Conservation (phyloP, 2,888 invertebrate genomes). For the Bombylius discolor region DNA sequence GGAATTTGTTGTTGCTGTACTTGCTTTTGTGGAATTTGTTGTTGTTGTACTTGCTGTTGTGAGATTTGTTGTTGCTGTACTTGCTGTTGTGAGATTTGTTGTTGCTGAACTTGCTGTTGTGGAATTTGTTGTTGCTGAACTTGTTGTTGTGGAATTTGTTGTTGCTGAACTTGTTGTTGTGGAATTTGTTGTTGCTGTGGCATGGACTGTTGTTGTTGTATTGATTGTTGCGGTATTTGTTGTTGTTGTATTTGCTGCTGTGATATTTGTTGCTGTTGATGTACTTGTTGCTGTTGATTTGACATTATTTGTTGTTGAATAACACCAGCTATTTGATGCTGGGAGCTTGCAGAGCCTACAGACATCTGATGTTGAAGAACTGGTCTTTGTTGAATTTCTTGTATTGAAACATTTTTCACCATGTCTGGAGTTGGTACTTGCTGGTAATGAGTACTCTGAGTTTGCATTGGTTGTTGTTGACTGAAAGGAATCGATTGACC, state of each 20-base stretch:
- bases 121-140: slow-evolving; percentile 11
- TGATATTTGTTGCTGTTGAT: slow-evolving; percentile 10
- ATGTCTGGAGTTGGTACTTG: neutral
- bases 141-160: too few relatives aligned
- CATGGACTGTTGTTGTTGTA: slow-evolving; percentile 17
- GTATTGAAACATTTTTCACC: neutral
- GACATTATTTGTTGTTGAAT: neutral
- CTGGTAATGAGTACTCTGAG: neutral
- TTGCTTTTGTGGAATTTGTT: neutral
- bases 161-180: slow-evolving; percentile 27
- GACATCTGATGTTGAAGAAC: slow-evolving; percentile 1
- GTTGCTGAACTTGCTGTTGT: too few relatives aligned
- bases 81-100: too few relatives aligned
- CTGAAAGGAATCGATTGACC: neutral
- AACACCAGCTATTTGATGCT: slow-evolving; percentile 1
- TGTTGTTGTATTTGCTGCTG: slow-evolving; percentile 24
- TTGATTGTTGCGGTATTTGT: slow-evolving; percentile 31
- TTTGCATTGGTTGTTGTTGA: neutral
- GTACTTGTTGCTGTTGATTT: slow-evolving; percentile 2
- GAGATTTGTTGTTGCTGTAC: too few relatives aligned
- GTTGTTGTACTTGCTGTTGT: neutral
- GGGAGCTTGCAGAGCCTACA: slow-evolving; percentile 5
- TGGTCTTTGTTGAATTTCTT: neutral
- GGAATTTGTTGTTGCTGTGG: slow-evolving; percentile 17
- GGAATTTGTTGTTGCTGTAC: slow-evolving; percentile 21